phyloP scores from a whole-genome alignment of 2,888 invertebrate genomes.

The Ophion slaviceki region DNA sequence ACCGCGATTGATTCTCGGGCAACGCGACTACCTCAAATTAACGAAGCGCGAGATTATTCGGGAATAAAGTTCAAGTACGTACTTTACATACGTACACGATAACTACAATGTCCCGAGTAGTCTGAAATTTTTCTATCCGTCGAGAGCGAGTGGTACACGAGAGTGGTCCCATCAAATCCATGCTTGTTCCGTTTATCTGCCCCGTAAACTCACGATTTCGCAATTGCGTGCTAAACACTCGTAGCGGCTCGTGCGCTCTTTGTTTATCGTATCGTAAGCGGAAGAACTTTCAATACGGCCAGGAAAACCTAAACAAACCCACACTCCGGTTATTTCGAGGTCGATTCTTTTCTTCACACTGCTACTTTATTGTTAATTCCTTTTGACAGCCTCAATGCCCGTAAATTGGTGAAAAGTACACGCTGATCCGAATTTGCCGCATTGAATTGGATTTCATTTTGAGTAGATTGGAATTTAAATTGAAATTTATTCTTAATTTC shows the following conservation, averaged over 20 bases:
- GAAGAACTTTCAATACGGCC: neutral
- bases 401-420: too few relatives aligned
- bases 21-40: slow-evolving; percentile 49
- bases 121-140: neutral
- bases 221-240: neutral
- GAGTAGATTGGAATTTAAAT: too few relatives aligned
- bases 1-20: slow-evolving; percentile 23
- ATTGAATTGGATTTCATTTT: too few relatives aligned
- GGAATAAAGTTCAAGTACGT: slow-evolving; percentile 35
- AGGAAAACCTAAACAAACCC: neutral
- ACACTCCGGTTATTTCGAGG: neutral
- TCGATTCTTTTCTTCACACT: too few relatives aligned
- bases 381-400: too few relatives aligned
- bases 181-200: neutral
- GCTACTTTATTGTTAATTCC: too few relatives aligned
- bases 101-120: slow-evolving; percentile 8
- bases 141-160: neutral
- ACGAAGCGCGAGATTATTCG: slow-evolving; percentile 15
- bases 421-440: too few relatives aligned
- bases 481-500: too few relatives aligned
- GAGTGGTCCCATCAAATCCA: slow-evolving; percentile 21
- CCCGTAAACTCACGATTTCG: neutral
- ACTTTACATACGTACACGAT: slow-evolving; percentile 32
- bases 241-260: too few relatives aligned
- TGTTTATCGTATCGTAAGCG: too few relatives aligned